Evolutionary conservation across 2,888 invertebrate genomes (phyloP).

Genomic region (Brenthis hecate): DNA sequence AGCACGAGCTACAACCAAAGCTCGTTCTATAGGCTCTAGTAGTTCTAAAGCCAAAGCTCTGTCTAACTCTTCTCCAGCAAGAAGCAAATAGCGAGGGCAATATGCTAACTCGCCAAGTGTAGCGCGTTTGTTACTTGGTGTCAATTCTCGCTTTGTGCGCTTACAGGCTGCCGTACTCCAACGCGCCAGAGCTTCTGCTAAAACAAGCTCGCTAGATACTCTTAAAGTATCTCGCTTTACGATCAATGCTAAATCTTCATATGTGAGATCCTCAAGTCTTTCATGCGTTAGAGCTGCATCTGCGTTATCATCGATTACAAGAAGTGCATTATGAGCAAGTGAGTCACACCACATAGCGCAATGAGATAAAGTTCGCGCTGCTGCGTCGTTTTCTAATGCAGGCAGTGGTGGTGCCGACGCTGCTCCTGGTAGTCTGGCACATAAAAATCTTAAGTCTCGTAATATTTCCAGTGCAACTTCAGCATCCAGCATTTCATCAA

Average conservation of each 20-base stretch:
- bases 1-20: conserved; percentile 70
- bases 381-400: conserved; percentile 64
- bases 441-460: conserved; percentile 78
- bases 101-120: conserved; percentile 81
- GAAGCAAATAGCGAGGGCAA: conserved; percentile 85
- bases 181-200: conserved; percentile 84
- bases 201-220: conserved; percentile 83
- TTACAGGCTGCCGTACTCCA: conserved; percentile 77
- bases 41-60: conserved; percentile 76
- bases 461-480: conserved; percentile 86
- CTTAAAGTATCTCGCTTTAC: conserved; percentile 86
- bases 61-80: conserved; percentile 85
- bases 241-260: conserved; percentile 84
- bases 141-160: conserved; percentile 69
- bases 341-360: conserved; percentile 82
- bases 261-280: conserved; percentile 81
- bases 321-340: conserved; percentile 85
- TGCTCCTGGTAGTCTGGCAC: conserved; percentile 69
- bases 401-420: conserved; percentile 78
- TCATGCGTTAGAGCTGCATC: conserved; percentile 69
- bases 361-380: conserved; percentile 68
- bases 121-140: conserved; percentile 69
- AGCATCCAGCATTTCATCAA: conserved; percentile 84
- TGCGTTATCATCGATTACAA: conserved; percentile 74
- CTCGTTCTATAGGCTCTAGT: conserved; percentile 73